Conservation (phyloP, 1,140 invertebrate genomes). For the Caenorhabditis brenneri region DNA sequence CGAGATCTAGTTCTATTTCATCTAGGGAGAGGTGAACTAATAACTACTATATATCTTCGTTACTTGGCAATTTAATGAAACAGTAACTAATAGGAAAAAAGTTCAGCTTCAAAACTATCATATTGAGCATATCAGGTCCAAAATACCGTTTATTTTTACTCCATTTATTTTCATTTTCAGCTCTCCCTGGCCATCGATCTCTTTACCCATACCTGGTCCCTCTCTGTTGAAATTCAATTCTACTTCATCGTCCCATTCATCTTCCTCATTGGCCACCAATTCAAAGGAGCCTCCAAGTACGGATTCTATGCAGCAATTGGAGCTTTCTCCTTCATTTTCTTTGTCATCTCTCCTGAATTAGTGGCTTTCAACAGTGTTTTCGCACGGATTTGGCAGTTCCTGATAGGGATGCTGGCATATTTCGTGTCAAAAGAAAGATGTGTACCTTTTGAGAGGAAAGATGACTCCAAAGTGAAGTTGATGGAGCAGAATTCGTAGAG, state of each 20-base stretch:
- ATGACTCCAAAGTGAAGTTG: background rate
- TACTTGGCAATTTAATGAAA: too few relatives aligned
- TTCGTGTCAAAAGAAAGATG: background rate
- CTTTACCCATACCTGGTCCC: background rate
- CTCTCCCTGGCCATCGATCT: background rate
- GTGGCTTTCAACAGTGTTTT: background rate
- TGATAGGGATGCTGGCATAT: background rate
- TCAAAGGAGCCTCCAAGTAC: background rate
- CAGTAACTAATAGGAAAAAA: too few relatives aligned
- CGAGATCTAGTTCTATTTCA: too few relatives aligned
- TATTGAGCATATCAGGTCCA: too few relatives aligned
- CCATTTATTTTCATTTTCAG: too few relatives aligned
- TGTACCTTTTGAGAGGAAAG: background rate
- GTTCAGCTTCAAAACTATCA: too few relatives aligned
- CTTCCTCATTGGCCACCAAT: background rate
- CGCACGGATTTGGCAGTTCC: background rate
- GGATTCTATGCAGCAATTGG: background rate
- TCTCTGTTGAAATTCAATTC: conserved; percentile 10
- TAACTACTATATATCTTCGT: too few relatives aligned
- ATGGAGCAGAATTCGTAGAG: background rate
- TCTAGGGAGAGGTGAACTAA: too few relatives aligned
- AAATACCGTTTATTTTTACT: too few relatives aligned
- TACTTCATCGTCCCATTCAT: background rate
- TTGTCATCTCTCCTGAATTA: background rate
- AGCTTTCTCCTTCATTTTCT: background rate